Base-by-base conservation (phyloP, 2,113 vertebrate genomes). In the Mixornis gularis region DNA sequence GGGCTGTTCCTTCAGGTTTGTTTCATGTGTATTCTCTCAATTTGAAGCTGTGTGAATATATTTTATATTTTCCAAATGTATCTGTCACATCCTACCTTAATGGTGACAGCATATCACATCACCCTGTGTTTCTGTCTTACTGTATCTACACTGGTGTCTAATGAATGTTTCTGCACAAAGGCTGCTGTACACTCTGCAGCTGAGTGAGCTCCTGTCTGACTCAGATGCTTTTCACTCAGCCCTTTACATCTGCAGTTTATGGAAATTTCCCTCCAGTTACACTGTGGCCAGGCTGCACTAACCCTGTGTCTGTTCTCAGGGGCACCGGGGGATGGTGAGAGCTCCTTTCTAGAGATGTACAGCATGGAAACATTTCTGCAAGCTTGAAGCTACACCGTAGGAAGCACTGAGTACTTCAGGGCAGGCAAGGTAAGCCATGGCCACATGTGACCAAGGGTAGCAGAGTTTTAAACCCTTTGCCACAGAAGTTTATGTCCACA, bases 131-230 rank as follows among this genome's bases (percentile, higher is more conserved):
- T 94, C 94, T 96, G 82, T 87, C 77, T 68, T 40, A 13, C 44
- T 92, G 55, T 86, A 13, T 9, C 73, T 88, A 9, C 17, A 1
- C 29, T 17, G 9, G 34, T 52, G 26, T 93, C 85, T 97, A 93
- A 96, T 92, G 92, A 96, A 80, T 74, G 71, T 72, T 44, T 40
- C 87, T 84, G 78, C 92, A 87, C 53, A 89, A 91, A 94, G 85
- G 78, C 89, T 81, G 62, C 68, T 95, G 94, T 86, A 58, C 58
- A 13, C 29, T 29, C 69, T 22, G 66, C 82, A 76, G 83, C 79
- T 27, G 16, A 79, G 60, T 5, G 48, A 92, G 55, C 68, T 88
- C 63, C 89, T 85, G 24, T 49, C 79, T 90, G 93, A 79, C 53
- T 89, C 51, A 4, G 85, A 46, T 51, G 44, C 55, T 93, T 95